phyloP scores from a whole-genome alignment of 2,797 vertebrate genomes.

The Chiroxiphia lanceolata region DNA sequence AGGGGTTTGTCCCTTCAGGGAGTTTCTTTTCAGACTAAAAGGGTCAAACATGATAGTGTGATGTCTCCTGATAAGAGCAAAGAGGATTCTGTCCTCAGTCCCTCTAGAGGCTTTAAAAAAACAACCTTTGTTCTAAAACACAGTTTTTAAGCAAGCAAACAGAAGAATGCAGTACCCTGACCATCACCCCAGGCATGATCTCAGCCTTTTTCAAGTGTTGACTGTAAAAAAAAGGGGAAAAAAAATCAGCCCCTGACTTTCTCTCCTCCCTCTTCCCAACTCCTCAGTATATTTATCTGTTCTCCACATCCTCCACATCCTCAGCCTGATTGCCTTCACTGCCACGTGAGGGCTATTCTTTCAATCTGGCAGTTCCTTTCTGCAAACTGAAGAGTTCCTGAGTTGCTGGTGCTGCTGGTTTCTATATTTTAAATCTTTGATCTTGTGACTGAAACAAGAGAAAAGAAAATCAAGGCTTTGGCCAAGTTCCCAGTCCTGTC shows the following conservation, averaged over 20 bases:
- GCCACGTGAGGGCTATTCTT: background rate
- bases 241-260: background rate
- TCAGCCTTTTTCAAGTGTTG: background rate
- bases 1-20: background rate
- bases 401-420: constrained; percentile 5
- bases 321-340: background rate
- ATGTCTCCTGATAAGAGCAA: background rate
- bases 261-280: background rate
- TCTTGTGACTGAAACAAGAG: background rate
- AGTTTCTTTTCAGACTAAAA: background rate
- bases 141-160: background rate
- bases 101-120: background rate
- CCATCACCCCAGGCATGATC: background rate
- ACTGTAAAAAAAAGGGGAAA: background rate
- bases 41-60: background rate
- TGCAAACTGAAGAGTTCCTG: background rate
- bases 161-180: background rate
- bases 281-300: background rate
- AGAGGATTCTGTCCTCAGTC: background rate
- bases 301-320: background rate
- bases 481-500: constrained; percentile 33
- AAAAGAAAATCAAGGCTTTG: constrained; percentile 38
- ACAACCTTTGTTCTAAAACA: background rate
- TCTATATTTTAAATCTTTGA: background rate
- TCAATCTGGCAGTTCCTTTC: background rate